Base-by-base conservation (phyloP, 2,888 invertebrate species). In the Cotesia congregata region DNA sequence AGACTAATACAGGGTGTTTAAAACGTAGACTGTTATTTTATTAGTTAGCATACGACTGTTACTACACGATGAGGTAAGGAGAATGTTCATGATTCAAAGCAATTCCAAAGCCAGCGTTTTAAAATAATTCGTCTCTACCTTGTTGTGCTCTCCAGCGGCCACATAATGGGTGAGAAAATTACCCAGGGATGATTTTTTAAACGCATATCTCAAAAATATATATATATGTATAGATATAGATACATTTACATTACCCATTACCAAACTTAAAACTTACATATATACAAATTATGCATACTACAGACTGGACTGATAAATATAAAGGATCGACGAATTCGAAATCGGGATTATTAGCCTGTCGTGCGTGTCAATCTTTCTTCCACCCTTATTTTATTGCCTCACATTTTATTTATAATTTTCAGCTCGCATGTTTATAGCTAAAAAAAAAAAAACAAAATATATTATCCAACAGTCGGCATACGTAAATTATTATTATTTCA, bases 301-400 rank as follows among this genome's bases (percentile, higher is more conserved):
- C 2, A 40, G 12, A 38, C 12, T 39, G 30, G 30, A 30, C 30
- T 30, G 30, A 30, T 67, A 40, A 9, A 61, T 73, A 68, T 41
- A 4, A 15, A 40, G 59, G 40, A 6, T 61, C 9, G 38, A 40
- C 7, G 65, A 73, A 73, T 77, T 77, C 69, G 76, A 41, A 68
- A 73, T 76, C 69, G 64, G 68, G 64, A 77, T 73, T 73, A 77
- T 77, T 73, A 77, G 72, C 69, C 65, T 65, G 73, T 77, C 73
- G 69, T 69, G 73, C 73, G 76, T 77, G 73, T 77, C 76, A 68
- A 77, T 72, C 61, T 38, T 59, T 67, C 65, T 30, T 41, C 38
- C 62, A n/a, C 62, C 39, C 65, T 67, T 38, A 4, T 6, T 59
- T 74, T 41, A 50, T 39, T 74, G 41, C 20, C 7, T 67, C 38